Conservation (phyloP, 53 echinoderm and acorn worm genomes). For the Paelopatides confundens region DNA sequence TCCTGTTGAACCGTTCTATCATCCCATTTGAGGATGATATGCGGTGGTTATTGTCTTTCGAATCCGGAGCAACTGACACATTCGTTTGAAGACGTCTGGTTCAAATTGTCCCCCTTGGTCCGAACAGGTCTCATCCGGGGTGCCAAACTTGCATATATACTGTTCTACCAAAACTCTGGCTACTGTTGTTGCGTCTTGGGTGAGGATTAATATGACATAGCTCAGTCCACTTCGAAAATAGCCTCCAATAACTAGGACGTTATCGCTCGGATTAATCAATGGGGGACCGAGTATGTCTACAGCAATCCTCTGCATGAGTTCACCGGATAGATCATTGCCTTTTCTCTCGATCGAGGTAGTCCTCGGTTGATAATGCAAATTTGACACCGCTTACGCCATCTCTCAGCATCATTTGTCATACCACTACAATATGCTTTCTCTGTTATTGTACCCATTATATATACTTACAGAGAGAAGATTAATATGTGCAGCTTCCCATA, state of each 20-base stretch:
- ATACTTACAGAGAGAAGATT: slow-evolving; percentile 11
- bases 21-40: neutral
- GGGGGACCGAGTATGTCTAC: neutral
- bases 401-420: neutral
- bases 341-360: neutral
- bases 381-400: neutral
- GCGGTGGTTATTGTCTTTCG: neutral
- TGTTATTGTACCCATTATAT: neutral
- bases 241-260: neutral
- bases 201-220: neutral
- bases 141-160: neutral
- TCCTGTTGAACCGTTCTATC: slow-evolving; percentile 10
- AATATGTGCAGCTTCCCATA: neutral
- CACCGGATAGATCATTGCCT: neutral
- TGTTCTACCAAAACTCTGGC: neutral
- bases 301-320: slow-evolving; percentile 2
- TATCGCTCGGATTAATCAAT: neutral
- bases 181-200: neutral
- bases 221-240: neutral
- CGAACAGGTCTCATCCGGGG: neutral
- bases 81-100: neutral
- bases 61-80: neutral
- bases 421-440: slow-evolving; percentile 30
- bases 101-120: neutral
- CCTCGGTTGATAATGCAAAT: slow-evolving; percentile 20